Percentiles rank a stretch among this genome's conserved stretches.
phyloP scores from a whole-genome alignment of 2,888 invertebrate species.

The Scaptodrosophila latifasciaeformis region DNA sequence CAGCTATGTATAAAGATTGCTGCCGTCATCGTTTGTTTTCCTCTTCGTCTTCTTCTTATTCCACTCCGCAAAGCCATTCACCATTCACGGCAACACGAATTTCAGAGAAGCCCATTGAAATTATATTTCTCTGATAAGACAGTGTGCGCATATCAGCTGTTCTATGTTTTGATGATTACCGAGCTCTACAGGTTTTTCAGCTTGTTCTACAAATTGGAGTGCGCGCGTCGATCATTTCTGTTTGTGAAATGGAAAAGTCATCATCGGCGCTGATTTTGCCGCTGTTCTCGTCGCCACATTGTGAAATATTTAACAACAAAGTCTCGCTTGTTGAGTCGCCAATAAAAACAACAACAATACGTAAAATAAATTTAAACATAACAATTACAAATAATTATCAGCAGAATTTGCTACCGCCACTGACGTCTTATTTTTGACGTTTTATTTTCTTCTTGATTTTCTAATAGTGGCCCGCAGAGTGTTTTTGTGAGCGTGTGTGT shows the following conservation, averaged over 20 bases:
- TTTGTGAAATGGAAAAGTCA: conserved; percentile 62
- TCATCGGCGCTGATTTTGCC: conserved; percentile 37
- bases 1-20: conserved; percentile 1
- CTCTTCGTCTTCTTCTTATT: conserved; percentile 35
- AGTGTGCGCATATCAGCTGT: conserved; percentile 43
- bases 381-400: conserved; percentile 5
- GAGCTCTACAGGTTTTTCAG: conserved; percentile 44
- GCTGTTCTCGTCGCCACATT: neutral
- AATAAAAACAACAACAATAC: conserved; percentile 9
- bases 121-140: conserved; percentile 47
- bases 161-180: conserved; percentile 56
- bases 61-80: conserved; percentile 22
- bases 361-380: neutral
- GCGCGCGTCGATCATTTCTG: conserved; percentile 47
- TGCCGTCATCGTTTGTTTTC: conserved; percentile 25
- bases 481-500: conserved; percentile 1
- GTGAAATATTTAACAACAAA: conserved; percentile 6
- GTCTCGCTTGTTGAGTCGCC: conserved; percentile 27
- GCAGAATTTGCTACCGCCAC: conserved; percentile 4
- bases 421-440: neutral
- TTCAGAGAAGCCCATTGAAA: conserved; percentile 18
- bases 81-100: conserved; percentile 1
- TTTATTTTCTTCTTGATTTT: conserved; percentile 3
- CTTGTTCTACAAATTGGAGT: conserved; percentile 27
- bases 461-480: conserved; percentile 11